Evolutionary conservation across 2,888 invertebrate species (phyloP).

Genomic region (Mesochorus sp.): DNA sequence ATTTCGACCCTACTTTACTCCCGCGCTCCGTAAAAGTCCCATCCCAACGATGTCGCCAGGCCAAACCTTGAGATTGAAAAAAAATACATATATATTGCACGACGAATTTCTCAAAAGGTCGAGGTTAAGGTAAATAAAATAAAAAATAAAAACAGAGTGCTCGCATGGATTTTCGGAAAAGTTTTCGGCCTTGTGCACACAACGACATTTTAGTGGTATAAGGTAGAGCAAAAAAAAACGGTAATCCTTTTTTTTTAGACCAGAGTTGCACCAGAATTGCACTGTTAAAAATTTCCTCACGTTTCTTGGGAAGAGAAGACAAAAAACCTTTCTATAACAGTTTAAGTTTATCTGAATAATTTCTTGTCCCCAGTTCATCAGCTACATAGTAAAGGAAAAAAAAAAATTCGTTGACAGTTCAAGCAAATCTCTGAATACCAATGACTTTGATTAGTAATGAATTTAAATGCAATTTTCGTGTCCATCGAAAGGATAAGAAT

Average conservation of each 20-base stretch:
- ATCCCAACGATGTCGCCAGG: conserved; percentile 31
- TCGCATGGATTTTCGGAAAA: conserved; percentile 11
- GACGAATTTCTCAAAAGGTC: conserved; percentile 49
- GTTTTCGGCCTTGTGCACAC: conserved; percentile 29
- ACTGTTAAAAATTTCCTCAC: conserved; percentile 33
- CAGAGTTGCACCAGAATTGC: conserved; percentile 20
- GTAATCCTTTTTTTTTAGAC: conserved; percentile 51
- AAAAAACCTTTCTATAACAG: conserved; percentile 25
- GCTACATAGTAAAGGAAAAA: background rate
- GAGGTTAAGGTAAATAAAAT: conserved; percentile 19
- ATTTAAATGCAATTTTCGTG: background rate
- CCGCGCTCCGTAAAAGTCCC: conserved; percentile 11
- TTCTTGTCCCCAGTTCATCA: background rate
- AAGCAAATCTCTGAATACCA: background rate
- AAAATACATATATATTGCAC: conserved; percentile 49
- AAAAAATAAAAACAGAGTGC: conserved; percentile 38
- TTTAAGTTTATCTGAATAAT: conserved; percentile 29
- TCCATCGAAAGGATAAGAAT: background rate
- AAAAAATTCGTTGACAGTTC: conserved; percentile 1
- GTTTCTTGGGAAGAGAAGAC: conserved; percentile 1
- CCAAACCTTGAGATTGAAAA: conserved; percentile 50
- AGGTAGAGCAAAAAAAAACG: conserved; percentile 34
- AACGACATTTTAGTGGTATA: conserved; percentile 22
- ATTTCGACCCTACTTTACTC: conserved; percentile 25
- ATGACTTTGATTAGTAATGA: too few species aligned